Conservation (phyloP, 2,888 invertebrate species). For the Unio pictorum region DNA sequence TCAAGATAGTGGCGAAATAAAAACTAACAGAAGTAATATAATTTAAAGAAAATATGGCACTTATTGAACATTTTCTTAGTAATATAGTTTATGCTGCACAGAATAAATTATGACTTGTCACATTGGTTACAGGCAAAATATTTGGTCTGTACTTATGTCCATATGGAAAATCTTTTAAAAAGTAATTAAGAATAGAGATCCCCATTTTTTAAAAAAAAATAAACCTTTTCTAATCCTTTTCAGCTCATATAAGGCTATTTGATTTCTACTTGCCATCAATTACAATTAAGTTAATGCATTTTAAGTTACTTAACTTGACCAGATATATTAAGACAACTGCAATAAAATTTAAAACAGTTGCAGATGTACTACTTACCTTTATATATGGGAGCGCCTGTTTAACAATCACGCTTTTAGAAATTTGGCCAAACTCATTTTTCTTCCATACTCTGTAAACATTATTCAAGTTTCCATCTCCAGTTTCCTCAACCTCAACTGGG, state of each 20-base stretch:
- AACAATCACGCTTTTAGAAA: slow-evolving; percentile 31
- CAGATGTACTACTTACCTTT: slow-evolving; percentile 32
- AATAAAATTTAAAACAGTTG: neutral
- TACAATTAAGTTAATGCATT: neutral
- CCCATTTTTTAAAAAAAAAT: neutral
- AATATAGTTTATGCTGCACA: no score
- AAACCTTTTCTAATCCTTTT: neutral
- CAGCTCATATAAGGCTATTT: neutral
- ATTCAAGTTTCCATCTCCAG: slow-evolving; percentile 54
- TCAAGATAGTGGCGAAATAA: no score
- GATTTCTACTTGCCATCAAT: neutral
- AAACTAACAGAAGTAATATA: no score
- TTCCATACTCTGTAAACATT: slow-evolving; percentile 34
- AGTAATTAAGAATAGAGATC: neutral
- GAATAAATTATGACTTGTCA: no score
- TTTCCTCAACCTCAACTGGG: slow-evolving; percentile 26
- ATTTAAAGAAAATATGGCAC: no score
- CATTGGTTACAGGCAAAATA: no score
- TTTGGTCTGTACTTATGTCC: no score
- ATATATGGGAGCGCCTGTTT: slow-evolving; percentile 54
- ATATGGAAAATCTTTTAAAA: neutral
- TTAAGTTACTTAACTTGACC: neutral
- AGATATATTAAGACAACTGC: no score
- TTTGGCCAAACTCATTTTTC: slow-evolving; percentile 5
- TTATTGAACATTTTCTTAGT: no score